A percentile compares a stretch with the other conserved stretches of the same genome.
Conservation (phyloP, 2,888 invertebrate genomes). For the Xiphydria camelus region DNA sequence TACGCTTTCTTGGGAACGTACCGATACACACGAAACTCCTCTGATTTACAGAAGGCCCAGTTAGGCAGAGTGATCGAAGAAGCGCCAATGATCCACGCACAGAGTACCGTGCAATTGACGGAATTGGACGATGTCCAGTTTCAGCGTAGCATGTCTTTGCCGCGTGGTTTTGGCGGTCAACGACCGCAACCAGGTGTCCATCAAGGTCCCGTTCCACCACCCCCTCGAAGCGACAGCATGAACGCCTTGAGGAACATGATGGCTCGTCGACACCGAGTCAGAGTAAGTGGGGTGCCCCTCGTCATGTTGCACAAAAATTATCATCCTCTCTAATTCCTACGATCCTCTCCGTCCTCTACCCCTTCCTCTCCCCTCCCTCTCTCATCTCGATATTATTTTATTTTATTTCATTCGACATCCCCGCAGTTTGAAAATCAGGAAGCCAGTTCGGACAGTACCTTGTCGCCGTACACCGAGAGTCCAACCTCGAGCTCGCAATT, state of each 20-base stretch:
- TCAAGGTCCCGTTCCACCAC: conserved; percentile 49
- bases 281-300: conserved; percentile 45
- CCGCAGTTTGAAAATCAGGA: conserved; percentile 46
- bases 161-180: conserved; percentile 56
- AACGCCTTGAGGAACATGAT: conserved; percentile 54
- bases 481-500: conserved; percentile 44
- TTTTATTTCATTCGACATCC: conserved; percentile 17
- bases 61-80: conserved; percentile 46
- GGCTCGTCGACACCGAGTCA: conserved; percentile 48
- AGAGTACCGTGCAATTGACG: conserved; percentile 43
- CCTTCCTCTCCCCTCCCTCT: not conserved
- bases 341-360: too few species aligned
- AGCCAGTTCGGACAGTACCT: conserved; percentile 49
- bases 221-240: conserved; percentile 57
- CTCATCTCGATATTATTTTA: conserved; percentile 20
- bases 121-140: conserved; percentile 51
- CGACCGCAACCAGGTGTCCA: conserved; percentile 36
- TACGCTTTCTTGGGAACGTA: not conserved
- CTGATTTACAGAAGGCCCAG: conserved; percentile 35
- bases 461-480: conserved; percentile 47
- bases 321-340: too few species aligned
- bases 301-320: too few species aligned
- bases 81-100: conserved; percentile 42
- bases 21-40: not conserved
- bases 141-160: conserved; percentile 57